Percentiles rank a stretch among this genome's conserved stretches.
These are phyloP conservation scores for Megalops cyprinoides DNA, from an alignment of 2,797 vertebrate species.

Conservation along the genomic window DNA sequence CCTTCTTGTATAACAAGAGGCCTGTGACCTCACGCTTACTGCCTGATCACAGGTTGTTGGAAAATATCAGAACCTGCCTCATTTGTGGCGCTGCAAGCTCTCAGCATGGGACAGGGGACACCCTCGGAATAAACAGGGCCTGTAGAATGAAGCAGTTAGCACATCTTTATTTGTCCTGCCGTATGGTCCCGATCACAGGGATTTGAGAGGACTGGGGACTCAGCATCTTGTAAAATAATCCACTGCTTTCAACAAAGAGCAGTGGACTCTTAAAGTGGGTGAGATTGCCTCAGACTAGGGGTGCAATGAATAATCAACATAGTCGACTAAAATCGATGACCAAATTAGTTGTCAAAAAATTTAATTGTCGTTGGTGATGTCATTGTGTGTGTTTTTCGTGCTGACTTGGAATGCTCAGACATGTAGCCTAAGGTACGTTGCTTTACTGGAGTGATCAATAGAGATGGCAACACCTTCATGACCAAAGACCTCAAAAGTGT, in stretches of 20 bases:
- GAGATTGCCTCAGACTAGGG: not conserved
- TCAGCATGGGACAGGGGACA: not conserved
- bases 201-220: not conserved
- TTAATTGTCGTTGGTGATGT: too few species aligned
- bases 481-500: too few species aligned
- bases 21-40: slow-evolving; percentile 33
- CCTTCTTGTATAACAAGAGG: not conserved
- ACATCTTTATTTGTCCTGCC: slow-evolving; percentile 14
- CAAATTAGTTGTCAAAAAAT: too few species aligned
- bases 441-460: too few species aligned
- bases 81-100: not conserved
- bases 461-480: too few species aligned
- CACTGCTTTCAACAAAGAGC: not conserved
- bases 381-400: too few species aligned
- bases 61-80: too few species aligned
- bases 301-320: too few species aligned
- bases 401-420: too few species aligned
- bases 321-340: too few species aligned
- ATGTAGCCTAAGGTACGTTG: too few species aligned
- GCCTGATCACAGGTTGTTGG: slow-evolving; percentile 46
- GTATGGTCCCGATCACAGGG: slow-evolving; percentile 21
- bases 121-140: slow-evolving; percentile 20
- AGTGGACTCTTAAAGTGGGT: not conserved
- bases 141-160: slow-evolving; percentile 1
- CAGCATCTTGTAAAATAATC: not conserved